phyloP scores from a whole-genome alignment of 2,797 vertebrate genomes.

The Syncerus caffer region DNA sequence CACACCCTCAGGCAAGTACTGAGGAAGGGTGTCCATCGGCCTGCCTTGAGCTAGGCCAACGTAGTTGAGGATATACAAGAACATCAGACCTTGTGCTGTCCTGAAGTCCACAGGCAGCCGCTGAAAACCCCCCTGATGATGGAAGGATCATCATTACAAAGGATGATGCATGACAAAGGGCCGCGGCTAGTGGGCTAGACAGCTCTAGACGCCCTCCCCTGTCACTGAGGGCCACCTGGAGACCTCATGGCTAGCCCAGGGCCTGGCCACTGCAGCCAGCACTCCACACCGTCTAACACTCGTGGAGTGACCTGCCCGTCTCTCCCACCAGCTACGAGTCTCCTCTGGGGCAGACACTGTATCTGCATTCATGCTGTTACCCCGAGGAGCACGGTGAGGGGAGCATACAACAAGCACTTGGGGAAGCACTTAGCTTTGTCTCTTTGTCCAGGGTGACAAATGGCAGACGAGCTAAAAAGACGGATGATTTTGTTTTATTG shows the following conservation, averaged over 20 bases:
- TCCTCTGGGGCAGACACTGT: neutral
- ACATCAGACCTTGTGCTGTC: neutral
- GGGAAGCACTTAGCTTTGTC: neutral
- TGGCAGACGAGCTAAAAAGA: neutral
- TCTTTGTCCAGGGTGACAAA: neutral
- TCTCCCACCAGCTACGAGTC: neutral
- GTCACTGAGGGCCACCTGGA: neutral
- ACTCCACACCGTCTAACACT: accelerated
- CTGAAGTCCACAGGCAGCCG: neutral
- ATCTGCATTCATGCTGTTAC: accelerated
- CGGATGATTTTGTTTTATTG: neutral
- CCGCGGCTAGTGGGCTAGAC: neutral
- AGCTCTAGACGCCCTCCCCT: neutral
- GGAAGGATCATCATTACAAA: neutral
- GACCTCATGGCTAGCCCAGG: neutral
- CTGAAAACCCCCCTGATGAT: neutral
- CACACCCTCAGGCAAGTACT: neutral
- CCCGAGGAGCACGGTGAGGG: accelerated
- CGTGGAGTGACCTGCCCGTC: neutral
- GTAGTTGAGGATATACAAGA: neutral
- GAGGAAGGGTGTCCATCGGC: neutral
- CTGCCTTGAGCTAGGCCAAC: neutral
- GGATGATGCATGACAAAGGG: neutral
- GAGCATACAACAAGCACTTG: neutral
- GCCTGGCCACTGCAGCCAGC: neutral